Percentiles rank a stretch among this genome's conserved stretches.
Evolutionary conservation across 2,888 invertebrate species (phyloP).

Genomic region (Tuberolachnus salignus): DNA sequence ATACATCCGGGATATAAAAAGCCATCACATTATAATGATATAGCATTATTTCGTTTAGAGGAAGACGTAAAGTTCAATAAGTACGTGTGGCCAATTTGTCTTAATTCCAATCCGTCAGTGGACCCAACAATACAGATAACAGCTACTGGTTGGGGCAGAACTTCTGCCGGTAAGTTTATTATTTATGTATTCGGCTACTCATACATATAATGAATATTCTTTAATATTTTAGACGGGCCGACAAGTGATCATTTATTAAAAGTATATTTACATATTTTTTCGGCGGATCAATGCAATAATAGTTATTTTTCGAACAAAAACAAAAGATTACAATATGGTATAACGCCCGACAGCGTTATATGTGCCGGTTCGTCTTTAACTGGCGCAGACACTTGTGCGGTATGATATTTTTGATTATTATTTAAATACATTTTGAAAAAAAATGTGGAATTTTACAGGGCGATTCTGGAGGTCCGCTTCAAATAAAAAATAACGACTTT

Average conservation of each 20-base stretch:
- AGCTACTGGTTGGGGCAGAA: slow-evolving; percentile 34
- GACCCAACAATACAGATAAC: neutral
- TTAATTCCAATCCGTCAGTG: neutral
- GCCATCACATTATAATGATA: slow-evolving; percentile 69
- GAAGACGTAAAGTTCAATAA: slow-evolving; percentile 62
- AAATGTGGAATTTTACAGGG: slow-evolving; percentile 65
- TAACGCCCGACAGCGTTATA: slow-evolving; percentile 61
- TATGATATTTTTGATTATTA: slow-evolving; percentile 33
- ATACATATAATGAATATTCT: neutral
- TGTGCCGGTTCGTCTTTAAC: slow-evolving; percentile 64
- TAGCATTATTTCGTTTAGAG: slow-evolving; percentile 70
- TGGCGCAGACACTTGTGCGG: slow-evolving; percentile 64
- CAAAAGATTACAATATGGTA: slow-evolving; percentile 54
- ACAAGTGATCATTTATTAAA: slow-evolving; percentile 57
- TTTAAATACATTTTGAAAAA: neutral
- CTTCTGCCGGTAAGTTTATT: neutral
- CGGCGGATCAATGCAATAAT: slow-evolving; percentile 48
- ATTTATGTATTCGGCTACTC: neutral
- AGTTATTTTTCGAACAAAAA: slow-evolving; percentile 46
- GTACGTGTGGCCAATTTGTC: slow-evolving; percentile 16
- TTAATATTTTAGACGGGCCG: slow-evolving; percentile 45
- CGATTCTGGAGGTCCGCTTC: slow-evolving; percentile 78
- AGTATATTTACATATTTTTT: slow-evolving; percentile 57
- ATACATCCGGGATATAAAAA: slow-evolving; percentile 68
- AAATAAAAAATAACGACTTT: slow-evolving; percentile 60